Conservation (phyloP, 2,797 vertebrate species). For the Alca torda region DNA sequence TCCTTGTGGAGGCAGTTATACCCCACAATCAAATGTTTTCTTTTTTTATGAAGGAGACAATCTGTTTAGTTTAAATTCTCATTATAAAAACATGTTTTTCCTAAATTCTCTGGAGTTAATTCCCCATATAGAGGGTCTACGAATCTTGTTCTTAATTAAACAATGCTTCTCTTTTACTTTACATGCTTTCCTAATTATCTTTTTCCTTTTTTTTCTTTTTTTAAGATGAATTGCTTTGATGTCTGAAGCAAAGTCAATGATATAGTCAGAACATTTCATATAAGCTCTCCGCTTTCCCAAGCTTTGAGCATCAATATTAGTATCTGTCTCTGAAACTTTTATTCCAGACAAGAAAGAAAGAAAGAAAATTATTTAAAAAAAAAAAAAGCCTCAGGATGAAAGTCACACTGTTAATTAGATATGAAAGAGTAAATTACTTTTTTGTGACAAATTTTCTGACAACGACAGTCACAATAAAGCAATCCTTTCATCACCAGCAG, state of each 20-base stretch:
- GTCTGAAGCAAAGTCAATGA: constrained; percentile 21
- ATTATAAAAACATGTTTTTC: constrained; percentile 29
- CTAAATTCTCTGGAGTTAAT: constrained; percentile 46
- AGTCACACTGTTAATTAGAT: background rate
- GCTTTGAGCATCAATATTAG: background rate
- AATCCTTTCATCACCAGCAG: background rate
- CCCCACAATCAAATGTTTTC: background rate
- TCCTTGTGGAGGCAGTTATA: background rate
- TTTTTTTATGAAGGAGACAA: background rate
- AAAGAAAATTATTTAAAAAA: background rate
- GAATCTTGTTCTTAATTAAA: constrained; percentile 56
- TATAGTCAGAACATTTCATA: background rate
- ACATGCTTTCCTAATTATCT: constrained; percentile 38
- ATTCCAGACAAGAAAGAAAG: background rate
- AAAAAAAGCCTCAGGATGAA: background rate
- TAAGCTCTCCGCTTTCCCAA: background rate
- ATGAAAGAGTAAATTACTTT: background rate
- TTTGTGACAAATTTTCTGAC: background rate
- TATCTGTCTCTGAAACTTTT: background rate
- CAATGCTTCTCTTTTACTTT: constrained; percentile 31
- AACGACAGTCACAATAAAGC: background rate
- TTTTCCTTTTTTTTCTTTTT: background rate
- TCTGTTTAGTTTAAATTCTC: constrained; percentile 33
- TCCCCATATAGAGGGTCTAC: background rate
- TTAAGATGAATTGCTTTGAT: background rate